Conservation (phyloP, 2,797 vertebrate genomes). For the Falco berigora region DNA sequence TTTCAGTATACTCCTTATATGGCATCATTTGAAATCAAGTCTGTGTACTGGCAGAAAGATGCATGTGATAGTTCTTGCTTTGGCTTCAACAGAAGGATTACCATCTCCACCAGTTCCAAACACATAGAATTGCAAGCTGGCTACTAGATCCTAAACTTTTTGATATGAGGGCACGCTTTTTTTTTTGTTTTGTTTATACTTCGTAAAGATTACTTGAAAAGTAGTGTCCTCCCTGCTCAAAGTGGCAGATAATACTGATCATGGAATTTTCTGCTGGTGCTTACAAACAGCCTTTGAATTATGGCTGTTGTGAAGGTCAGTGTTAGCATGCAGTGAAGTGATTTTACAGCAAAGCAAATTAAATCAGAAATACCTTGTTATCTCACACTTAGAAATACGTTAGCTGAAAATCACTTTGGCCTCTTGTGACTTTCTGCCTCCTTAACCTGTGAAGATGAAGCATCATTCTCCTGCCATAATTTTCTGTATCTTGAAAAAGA, state of each 20-base stretch:
- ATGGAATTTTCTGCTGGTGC: background rate
- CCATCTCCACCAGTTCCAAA: background rate
- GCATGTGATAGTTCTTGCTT: background rate
- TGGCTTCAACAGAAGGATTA: background rate
- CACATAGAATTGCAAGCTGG: background rate
- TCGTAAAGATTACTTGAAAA: background rate
- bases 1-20: background rate
- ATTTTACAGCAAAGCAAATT: background rate
- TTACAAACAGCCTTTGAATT: background rate
- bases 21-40: background rate
- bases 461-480: background rate
- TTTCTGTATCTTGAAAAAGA: background rate
- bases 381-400: background rate
- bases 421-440: background rate
- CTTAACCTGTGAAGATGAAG: background rate
- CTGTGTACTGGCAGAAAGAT: background rate
- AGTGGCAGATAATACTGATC: background rate
- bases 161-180: background rate
- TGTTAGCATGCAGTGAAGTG: background rate
- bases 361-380: background rate
- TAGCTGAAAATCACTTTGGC: background rate
- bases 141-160: background rate
- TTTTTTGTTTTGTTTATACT: background rate
- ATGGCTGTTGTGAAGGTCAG: background rate
- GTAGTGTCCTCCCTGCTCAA: background rate